Evolutionary conservation across 1,140 invertebrate genomes (phyloP), one percentile per base, ranked within the genome.

Genomic region (Cecropterus lyciades): DNA sequence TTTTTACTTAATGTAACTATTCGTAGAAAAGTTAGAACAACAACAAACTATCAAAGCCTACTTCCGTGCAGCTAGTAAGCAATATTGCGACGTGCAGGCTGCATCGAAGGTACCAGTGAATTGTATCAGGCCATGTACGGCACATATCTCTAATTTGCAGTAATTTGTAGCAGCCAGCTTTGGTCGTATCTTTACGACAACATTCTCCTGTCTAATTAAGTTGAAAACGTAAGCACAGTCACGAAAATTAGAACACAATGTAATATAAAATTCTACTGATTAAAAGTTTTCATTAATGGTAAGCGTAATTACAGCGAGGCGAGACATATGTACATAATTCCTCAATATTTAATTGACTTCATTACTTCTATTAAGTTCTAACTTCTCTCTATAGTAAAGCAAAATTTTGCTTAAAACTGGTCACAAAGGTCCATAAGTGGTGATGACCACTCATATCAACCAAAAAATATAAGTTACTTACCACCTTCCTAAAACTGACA

Each of bases 131-230:
- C 56, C 56, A 16, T 59, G 43, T 59, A 59, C 55, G 43, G 56
- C 56, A 59, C 55, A 59, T 59, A 59, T 59, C 55, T 59, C 42
- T 59, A 46, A 59, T 59, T 59, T 59, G 55, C 55, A 46, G 56
- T 59, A 27, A 59, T 59, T 59, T 59, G 56, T 59, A 46, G 43
- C 24, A 15, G 43, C 43, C 56, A 1, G 56, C 43, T 59, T 59
- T 59, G 56, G 56, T 48, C 56, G 14, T 30, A 13, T 33, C 56
- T 59, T 30, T 16, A 46, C 13, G 13, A 48, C 56, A 48, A 33
- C 56, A 59, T 59, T 59, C 24, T 48, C 20, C 56, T 59, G 43
- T 15, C 42, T 59, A 59, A 59, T 59, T 59, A 59, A 33, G 20
- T 59, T 46, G 24, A 59, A 30, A 15, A 11, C 16, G 42, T 17